A percentile compares a stretch with the other conserved stretches of the same genome.
phyloP scores from a whole-genome alignment of 2,113 vertebrate species.

The Passer montanus region DNA sequence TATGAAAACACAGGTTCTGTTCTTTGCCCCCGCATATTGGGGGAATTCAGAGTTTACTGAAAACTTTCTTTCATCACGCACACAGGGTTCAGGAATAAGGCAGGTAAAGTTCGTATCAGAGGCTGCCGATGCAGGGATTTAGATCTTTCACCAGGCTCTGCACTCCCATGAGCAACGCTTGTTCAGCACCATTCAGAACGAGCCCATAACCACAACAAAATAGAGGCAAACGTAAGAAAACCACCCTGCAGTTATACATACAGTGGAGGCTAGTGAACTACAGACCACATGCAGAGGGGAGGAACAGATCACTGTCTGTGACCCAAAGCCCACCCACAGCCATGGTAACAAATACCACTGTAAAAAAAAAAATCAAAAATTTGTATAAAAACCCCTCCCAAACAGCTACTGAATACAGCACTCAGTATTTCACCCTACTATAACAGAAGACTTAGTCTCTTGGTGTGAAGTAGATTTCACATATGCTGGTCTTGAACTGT shows the following conservation, averaged over 20 bases:
- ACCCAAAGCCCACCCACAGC: constrained; percentile 3
- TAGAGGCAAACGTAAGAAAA: not conserved
- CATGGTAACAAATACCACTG: not conserved
- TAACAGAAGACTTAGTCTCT: not conserved
- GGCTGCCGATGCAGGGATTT: not conserved
- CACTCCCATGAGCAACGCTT: not conserved
- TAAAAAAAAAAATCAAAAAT: not conserved
- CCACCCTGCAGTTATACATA: not conserved
- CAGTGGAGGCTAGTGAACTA: not conserved
- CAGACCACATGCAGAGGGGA: not conserved
- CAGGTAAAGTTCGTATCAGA: not conserved
- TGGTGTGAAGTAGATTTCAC: not conserved
- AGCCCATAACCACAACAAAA: not conserved
- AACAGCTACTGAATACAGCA: not conserved
- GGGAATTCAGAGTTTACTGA: not conserved
- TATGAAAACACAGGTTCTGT: not conserved
- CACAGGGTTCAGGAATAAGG: not conserved
- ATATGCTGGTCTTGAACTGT: not conserved
- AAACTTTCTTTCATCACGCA: not conserved
- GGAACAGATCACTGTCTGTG: not conserved
- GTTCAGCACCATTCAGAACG: not conserved
- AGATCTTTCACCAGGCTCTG: not conserved
- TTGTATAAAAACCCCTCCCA: not conserved
- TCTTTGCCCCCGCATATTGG: not conserved
- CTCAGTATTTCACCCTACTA: not conserved